phyloP scores from a whole-genome alignment of 1,140 invertebrate species.

The Pteromalus puparum region DNA sequence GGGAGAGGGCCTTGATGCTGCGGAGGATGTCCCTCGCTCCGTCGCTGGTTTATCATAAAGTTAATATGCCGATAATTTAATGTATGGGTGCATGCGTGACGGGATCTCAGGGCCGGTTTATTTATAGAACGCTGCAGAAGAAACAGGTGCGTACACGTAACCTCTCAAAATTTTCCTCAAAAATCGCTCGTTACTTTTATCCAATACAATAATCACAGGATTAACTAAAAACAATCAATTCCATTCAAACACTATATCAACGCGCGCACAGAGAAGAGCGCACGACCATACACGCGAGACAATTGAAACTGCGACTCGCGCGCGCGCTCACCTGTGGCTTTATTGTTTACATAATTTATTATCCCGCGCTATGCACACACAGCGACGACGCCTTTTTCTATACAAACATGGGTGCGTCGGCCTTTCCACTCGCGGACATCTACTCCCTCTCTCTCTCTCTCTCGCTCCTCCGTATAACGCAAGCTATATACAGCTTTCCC shows the following conservation, averaged over 20 bases:
- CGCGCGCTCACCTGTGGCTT: conserved; percentile 23
- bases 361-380: background rate
- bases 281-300: background rate
- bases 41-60: conserved; percentile 17
- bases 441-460: background rate
- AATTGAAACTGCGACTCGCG: conserved; percentile 13
- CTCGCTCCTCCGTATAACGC: too few relatives aligned
- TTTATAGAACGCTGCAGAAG: conserved; percentile 27
- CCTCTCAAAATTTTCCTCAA: background rate
- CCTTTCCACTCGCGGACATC: background rate
- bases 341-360: conserved; percentile 31
- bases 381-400: background rate
- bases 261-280: too few relatives aligned
- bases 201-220: too few relatives aligned
- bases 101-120: conserved; percentile 9
- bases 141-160: conserved; percentile 13
- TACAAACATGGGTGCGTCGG: conserved; percentile 19
- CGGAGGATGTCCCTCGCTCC: conserved; percentile 18
- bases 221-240: too few relatives aligned
- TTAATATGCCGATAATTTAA: conserved; percentile 35
- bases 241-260: too few relatives aligned
- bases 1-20: conserved; percentile 16
- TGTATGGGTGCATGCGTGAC: background rate
- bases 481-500: background rate
- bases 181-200: too few relatives aligned